Conservation (phyloP, 2,888 invertebrate genomes). For the Conops quadrifasciatus region DNA sequence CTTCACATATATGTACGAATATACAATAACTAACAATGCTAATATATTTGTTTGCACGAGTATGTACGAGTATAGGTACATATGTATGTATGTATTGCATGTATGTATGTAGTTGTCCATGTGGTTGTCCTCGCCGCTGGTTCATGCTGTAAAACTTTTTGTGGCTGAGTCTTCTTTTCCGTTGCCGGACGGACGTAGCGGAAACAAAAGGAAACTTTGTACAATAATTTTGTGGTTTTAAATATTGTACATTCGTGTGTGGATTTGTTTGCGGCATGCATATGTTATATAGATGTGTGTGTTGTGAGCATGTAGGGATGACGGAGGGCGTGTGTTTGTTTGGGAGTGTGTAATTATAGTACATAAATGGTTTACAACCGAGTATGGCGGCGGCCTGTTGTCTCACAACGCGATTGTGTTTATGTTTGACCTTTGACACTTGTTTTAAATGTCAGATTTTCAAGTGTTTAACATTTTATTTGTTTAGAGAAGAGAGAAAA, state of each 20-base stretch:
- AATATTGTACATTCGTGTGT: slow-evolving; percentile 21
- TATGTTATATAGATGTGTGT: neutral
- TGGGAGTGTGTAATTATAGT: too few relatives aligned
- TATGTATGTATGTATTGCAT: slow-evolving; percentile 18
- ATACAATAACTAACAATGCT: slow-evolving; percentile 24
- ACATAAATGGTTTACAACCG: too few relatives aligned
- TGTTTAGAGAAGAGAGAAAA: too few relatives aligned
- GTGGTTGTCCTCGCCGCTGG: neutral
- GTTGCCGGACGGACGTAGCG: slow-evolving; percentile 17
- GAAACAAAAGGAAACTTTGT: slow-evolving; percentile 36
- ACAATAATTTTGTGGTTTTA: slow-evolving; percentile 33
- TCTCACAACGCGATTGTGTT: too few relatives aligned
- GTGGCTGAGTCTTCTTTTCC: neutral
- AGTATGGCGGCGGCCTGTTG: too few relatives aligned
- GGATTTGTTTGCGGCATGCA: slow-evolving; percentile 9
- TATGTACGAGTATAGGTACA: slow-evolving; percentile 6
- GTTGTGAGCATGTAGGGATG: neutral
- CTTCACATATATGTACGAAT: too few relatives aligned
- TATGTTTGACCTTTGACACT: neutral
- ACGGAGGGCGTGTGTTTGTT: neutral
- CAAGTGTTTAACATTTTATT: too few relatives aligned
- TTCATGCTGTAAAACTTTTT: neutral
- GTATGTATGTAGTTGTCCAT: neutral
- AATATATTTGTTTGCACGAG: slow-evolving; percentile 1
- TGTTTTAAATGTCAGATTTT: neutral